phyloP scores from a whole-genome alignment of 2,113 vertebrate genomes.

The Mola mola region DNA sequence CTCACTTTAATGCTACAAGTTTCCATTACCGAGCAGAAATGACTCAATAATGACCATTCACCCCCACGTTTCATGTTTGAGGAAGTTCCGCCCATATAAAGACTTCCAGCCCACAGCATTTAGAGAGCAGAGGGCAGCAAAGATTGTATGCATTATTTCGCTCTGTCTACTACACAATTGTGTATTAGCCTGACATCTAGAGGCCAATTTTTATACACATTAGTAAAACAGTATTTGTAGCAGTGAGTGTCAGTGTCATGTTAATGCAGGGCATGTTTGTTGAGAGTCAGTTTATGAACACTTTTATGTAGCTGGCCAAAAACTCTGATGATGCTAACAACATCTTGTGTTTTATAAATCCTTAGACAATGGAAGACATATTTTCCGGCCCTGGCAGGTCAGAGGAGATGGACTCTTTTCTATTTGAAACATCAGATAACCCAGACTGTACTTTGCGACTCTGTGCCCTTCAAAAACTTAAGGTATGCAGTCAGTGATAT shows the following conservation, averaged over 20 bases:
- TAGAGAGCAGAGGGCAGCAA: too few relatives aligned
- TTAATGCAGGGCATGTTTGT: not conserved
- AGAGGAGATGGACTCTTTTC: constrained; percentile 80
- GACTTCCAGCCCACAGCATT: constrained; percentile 34
- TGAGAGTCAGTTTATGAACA: not conserved
- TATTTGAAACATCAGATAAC: constrained; percentile 65
- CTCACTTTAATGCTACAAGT: constrained; percentile 1
- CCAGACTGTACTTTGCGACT: constrained; percentile 81
- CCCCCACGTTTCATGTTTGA: constrained; percentile 29
- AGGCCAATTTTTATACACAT: constrained; percentile 24
- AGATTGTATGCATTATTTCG: not conserved
- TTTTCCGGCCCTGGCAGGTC: constrained; percentile 67
- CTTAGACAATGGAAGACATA: constrained; percentile 70
- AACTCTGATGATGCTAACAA: constrained; percentile 10
- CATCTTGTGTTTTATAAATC: constrained; percentile 22
- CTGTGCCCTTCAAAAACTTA: constrained; percentile 84
- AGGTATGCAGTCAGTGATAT: constrained; percentile 66
- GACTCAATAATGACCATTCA: constrained; percentile 41
- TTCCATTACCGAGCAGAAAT: constrained; percentile 52
- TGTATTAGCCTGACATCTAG: constrained; percentile 55
- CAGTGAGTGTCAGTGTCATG: not conserved
- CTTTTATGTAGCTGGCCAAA: not conserved
- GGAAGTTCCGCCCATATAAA: constrained; percentile 65
- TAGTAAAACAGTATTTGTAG: not conserved
- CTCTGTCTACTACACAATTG: not conserved